Evolutionary conservation across 2,888 invertebrate species (phyloP).

Genomic region (Ennomos erosarius): DNA sequence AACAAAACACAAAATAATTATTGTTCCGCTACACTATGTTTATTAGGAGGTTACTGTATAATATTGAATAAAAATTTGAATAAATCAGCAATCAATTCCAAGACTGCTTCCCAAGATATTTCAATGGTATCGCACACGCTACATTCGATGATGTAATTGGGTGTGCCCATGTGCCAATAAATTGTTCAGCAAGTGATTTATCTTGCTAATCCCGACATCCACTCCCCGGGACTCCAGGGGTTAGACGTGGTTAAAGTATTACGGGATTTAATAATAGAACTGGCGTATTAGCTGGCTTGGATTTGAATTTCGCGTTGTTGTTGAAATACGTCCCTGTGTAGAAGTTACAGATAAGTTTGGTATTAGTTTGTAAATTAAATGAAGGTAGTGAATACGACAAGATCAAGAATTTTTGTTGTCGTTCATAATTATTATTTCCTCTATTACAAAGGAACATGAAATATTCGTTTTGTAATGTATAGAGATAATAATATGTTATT

Average conservation of each 20-base stretch:
- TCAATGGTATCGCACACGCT: slow-evolving; percentile 18
- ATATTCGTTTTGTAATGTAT: too few relatives aligned
- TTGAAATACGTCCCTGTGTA: background rate
- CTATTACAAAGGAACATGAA: too few relatives aligned
- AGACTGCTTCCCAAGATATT: slow-evolving; percentile 9
- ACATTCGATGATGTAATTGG: slow-evolving; percentile 46
- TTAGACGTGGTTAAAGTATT: slow-evolving; percentile 40
- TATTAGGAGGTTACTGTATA: too few relatives aligned
- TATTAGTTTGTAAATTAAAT: too few relatives aligned
- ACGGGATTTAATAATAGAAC: slow-evolving; percentile 30
- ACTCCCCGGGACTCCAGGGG: slow-evolving; percentile 35
- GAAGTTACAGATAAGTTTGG: too few relatives aligned
- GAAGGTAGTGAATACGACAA: too few relatives aligned
- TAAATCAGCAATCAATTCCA: background rate
- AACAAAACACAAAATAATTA: too few relatives aligned
- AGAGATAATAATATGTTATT: too few relatives aligned
- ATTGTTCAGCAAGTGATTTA: slow-evolving; percentile 47
- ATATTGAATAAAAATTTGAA: background rate
- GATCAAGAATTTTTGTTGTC: too few relatives aligned
- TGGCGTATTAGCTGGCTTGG: slow-evolving; percentile 3
- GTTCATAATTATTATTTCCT: too few relatives aligned
- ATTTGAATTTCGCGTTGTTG: slow-evolving; percentile 3
- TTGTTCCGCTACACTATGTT: too few relatives aligned
- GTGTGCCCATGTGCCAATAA: slow-evolving; percentile 46
- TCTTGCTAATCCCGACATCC: slow-evolving; percentile 39